Conservation (phyloP, 2,113 vertebrate genomes). For the Antechinus flavipes region DNA sequence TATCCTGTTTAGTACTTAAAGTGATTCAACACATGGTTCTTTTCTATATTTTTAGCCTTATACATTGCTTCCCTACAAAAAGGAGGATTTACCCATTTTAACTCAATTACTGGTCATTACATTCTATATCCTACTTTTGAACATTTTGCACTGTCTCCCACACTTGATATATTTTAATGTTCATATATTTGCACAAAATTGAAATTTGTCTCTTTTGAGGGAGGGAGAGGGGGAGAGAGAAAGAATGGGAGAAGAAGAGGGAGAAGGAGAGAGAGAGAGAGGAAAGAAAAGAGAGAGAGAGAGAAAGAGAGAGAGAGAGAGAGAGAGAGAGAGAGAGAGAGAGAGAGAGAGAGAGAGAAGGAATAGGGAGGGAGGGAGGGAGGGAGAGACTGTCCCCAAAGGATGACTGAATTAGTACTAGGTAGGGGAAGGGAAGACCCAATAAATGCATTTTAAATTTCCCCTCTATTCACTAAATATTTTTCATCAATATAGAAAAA, state of each 20-base stretch:
- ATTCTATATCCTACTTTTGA: background rate
- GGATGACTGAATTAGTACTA: constrained; percentile 24
- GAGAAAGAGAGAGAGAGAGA: background rate
- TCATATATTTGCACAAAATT: constrained; percentile 9
- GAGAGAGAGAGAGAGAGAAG: no score
- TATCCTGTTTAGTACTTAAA: background rate
- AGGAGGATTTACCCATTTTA: background rate
- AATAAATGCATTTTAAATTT: constrained; percentile 4
- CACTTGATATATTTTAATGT: background rate
- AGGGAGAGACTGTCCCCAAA: background rate
- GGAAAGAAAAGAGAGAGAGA: background rate
- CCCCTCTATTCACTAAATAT: constrained; percentile 25
- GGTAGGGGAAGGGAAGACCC: background rate
- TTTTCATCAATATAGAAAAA: constrained; percentile 23
- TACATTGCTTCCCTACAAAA: background rate
- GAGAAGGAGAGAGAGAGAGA: background rate
- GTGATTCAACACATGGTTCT: background rate
- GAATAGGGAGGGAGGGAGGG: background rate
- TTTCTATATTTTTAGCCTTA: background rate
- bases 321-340: background rate
- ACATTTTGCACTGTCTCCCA: background rate
- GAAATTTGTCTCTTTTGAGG: constrained; percentile 14
- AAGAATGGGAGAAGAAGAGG: background rate
- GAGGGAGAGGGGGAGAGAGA: background rate
- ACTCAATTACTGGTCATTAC: background rate